A percentile compares a stretch with the other conserved stretches of the same genome.
Conservation (phyloP, 2,888 invertebrate species). For the Amblyjoppa fuscipennis region DNA sequence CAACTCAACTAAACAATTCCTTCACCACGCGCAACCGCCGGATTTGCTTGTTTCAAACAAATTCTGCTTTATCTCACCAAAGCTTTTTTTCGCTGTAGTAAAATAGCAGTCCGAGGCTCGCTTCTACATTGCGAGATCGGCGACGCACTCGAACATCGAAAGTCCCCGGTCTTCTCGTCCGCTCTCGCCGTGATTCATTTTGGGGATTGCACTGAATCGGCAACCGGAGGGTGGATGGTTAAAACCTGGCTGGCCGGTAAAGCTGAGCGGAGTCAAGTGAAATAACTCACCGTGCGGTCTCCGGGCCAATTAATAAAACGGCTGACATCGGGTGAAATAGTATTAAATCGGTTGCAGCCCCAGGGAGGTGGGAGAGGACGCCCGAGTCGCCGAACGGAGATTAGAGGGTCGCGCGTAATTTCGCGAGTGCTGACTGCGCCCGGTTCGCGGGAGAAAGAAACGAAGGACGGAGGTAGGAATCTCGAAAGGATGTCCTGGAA, state of each 20-base stretch:
- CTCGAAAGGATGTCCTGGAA: conserved; percentile 58
- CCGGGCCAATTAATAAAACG: conserved; percentile 71
- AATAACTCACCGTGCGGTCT: conserved; percentile 58
- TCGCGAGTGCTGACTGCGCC: conserved; percentile 72
- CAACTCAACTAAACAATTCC: too few species aligned
- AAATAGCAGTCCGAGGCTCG: background rate
- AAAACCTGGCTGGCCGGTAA: conserved; percentile 16
- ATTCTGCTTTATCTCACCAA: too few species aligned
- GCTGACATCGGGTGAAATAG: conserved; percentile 71
- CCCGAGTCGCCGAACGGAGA: conserved; percentile 52
- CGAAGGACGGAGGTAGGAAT: conserved; percentile 29
- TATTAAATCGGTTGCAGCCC: conserved; percentile 62
- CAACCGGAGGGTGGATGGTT: conserved; percentile 10
- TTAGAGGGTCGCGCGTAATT: conserved; percentile 71
- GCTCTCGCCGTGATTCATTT: conserved; percentile 43
- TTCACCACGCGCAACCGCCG: too few species aligned
- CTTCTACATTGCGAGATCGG: conserved; percentile 23
- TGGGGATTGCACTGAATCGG: conserved; percentile 46
- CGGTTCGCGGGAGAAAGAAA: conserved; percentile 34
- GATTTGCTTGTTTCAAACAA: too few species aligned
- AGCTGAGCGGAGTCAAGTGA: conserved; percentile 53
- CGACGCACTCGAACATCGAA: conserved; percentile 13
- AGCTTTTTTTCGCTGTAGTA: background rate
- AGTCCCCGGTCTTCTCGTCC: conserved; percentile 2
- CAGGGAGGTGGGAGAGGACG: conserved; percentile 20